Evolutionary conservation across 2,113 vertebrate species (phyloP).

Genomic region (Bos javanicus): DNA sequence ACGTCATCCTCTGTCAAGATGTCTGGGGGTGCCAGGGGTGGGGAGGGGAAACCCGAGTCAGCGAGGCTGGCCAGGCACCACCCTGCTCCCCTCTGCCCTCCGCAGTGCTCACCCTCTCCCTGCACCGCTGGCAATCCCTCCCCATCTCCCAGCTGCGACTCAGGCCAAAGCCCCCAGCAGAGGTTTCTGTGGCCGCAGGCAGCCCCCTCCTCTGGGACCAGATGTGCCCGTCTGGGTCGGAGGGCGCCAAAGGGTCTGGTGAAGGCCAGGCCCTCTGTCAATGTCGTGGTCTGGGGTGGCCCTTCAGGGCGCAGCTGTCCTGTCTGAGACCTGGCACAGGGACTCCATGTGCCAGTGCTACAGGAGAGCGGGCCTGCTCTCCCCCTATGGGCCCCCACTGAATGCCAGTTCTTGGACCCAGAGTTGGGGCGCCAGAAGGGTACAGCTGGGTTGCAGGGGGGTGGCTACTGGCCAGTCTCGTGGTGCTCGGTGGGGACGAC

Average conservation of each 20-base stretch:
- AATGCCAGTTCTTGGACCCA: neutral
- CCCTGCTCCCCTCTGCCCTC: neutral
- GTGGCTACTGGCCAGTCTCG: neutral
- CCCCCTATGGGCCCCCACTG: neutral
- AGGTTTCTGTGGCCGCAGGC: neutral
- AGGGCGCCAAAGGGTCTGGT: neutral
- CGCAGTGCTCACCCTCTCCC: neutral
- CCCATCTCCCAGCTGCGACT: neutral
- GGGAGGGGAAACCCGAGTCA: neutral
- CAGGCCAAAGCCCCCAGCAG: neutral
- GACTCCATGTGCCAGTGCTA: neutral
- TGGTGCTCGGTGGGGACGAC: accelerated
- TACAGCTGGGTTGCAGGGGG: neutral
- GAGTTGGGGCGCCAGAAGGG: neutral
- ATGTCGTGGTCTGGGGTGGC: accelerated
- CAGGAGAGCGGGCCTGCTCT: neutral
- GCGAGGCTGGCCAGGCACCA: neutral
- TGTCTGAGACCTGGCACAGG: neutral
- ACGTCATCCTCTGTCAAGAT: constrained; percentile 79
- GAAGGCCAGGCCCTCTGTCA: neutral
- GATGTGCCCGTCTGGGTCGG: neutral
- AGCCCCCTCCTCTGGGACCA: neutral
- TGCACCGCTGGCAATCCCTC: neutral
- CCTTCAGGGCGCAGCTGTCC: neutral
- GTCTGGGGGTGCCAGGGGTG: constrained; percentile 38